Base-by-base conservation (phyloP, 23 tunicate species). In the Ascidia mentula region DNA sequence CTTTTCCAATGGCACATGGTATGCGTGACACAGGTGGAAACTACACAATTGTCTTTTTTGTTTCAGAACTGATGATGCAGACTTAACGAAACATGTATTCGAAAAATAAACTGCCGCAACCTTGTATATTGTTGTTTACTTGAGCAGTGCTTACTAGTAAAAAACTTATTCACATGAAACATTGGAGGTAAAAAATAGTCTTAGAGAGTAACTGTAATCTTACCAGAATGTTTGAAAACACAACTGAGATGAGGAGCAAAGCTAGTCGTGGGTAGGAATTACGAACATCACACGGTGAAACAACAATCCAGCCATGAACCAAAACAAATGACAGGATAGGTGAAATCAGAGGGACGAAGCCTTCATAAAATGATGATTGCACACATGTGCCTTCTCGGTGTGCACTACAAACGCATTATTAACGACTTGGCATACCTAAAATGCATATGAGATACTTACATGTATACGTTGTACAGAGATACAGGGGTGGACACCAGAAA, bases 211-310 rank as follows among this genome's bases (percentile, higher is more conserved):
- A n/a, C n/a, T 53, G 2, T 9, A 80, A 45, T 76, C 96, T 79
- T 46, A 91, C 99, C 81, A 78, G 79, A 31, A 96, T 91, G 86
- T 96, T 96, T 9, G 99, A 91, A 31, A 96, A 86, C 33, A 91
- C 73, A 26, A 87, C 88, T 15, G 94, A 74, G 20, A 82, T 53
- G 15, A 80, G 61, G 45, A 82, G 71, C 46, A 84, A 45, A 13
- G 92, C 65, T 40, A 96, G 74, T 30, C 99, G 53, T 13, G 97
- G 90, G 69, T 85, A 71, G 36, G 86, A 31, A 7, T 72, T 37
- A 42, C 91, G 26, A 72, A 96, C 81, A 40, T 83, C 39, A 37
- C 70, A 76, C 7, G 97, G 97, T 7, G 97, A 87, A 28, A 84
- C 18, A 31, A 53, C 32, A 46, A 73, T 40, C 97, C 97, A 91